These are phyloP conservation scores for Drosophila serrata DNA, from an alignment of 1,140 invertebrate species.

Conservation along the genomic window DNA sequence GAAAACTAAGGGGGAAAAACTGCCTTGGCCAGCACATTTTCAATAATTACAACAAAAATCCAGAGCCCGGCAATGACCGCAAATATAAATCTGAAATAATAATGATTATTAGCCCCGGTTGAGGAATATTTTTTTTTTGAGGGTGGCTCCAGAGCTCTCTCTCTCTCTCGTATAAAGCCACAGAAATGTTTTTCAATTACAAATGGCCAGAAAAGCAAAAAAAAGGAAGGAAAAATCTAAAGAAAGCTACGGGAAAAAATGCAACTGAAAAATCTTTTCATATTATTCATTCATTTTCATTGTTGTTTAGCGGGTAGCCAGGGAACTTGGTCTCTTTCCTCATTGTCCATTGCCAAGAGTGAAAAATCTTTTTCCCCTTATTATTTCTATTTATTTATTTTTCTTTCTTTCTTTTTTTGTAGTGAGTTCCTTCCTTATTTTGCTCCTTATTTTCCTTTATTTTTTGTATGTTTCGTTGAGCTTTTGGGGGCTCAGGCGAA, in stretches of 20 bases:
- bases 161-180: constrained; percentile 10
- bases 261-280: constrained; percentile 63
- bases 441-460: constrained; percentile 21
- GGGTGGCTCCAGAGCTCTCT: not conserved
- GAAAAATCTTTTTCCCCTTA: constrained; percentile 55
- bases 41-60: constrained; percentile 55
- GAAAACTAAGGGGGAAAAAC: constrained; percentile 4
- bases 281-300: constrained; percentile 75
- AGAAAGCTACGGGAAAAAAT: constrained; percentile 38
- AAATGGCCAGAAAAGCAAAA: constrained; percentile 23
- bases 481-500: constrained; percentile 47
- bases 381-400: constrained; percentile 34
- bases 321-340: constrained; percentile 26
- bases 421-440: constrained; percentile 6
- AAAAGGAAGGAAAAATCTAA: constrained; percentile 3
- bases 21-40: constrained; percentile 34
- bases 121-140: not conserved
- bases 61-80: constrained; percentile 33
- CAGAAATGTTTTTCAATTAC: constrained; percentile 63
- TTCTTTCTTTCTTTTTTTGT: constrained; percentile 6
- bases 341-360: constrained; percentile 50
- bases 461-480: constrained; percentile 19
- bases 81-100: constrained; percentile 54
- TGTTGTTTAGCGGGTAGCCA: constrained; percentile 47
- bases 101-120: constrained; percentile 43